phyloP scores from a whole-genome alignment of 2,113 vertebrate species.

The Abramis brama region DNA sequence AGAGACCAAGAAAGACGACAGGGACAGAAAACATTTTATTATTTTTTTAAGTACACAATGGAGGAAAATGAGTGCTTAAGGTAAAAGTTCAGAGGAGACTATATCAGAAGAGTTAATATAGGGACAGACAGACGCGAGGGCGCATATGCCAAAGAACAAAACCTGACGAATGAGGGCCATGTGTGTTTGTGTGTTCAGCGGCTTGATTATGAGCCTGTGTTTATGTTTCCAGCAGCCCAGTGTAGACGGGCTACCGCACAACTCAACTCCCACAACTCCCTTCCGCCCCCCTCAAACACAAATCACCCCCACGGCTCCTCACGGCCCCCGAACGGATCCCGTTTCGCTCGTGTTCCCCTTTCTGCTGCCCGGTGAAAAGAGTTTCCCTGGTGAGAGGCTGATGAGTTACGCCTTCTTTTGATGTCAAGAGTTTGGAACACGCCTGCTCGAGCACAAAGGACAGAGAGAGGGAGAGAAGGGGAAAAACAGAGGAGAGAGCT shows the following conservation, averaged over 20 bases:
- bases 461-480: constrained; percentile 24
- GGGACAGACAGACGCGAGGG: constrained; percentile 33
- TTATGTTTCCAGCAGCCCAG: constrained; percentile 38
- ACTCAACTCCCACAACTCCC: background rate
- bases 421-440: constrained; percentile 76
- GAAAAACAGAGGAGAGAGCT: constrained; percentile 26
- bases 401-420: constrained; percentile 77
- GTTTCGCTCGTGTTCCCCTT: constrained; percentile 66
- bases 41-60: background rate
- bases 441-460: constrained; percentile 74
- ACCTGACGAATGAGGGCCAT: constrained; percentile 25
- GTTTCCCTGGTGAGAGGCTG: constrained; percentile 74
- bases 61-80: background rate
- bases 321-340: constrained; percentile 63
- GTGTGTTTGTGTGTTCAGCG: constrained; percentile 58
- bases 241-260: constrained; percentile 16
- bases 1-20: constrained; percentile 1
- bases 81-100: background rate
- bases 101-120: constrained; percentile 8
- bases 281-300: constrained; percentile 14
- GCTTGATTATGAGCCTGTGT: constrained; percentile 46
- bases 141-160: constrained; percentile 10
- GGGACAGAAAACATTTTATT: no score
- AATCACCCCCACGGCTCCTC: constrained; percentile 51
- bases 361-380: constrained; percentile 69